Base-by-base conservation (phyloP, 2,797 vertebrate species). In the Chrysocyon brachyurus region DNA sequence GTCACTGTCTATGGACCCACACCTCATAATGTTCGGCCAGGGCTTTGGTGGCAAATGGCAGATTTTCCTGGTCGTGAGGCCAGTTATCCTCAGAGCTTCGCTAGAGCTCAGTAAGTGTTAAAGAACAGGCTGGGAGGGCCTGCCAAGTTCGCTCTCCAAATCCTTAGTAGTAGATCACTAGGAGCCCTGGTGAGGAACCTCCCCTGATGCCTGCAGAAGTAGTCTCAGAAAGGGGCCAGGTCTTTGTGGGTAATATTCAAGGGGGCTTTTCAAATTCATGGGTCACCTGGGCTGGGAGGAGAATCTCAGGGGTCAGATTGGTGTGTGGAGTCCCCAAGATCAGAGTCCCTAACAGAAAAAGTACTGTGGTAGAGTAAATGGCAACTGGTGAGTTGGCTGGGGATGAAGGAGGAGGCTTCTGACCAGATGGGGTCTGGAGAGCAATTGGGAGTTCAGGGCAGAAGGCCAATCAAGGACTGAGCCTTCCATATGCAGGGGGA, bases 401-500 rank as follows among this genome's bases (percentile, higher is more conserved):
- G 57, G 31, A 10, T 61, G 6, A n/a, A 31, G 16, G 36, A 79
- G 10, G 26, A 52, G 26, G 57, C 40, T 54, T 57, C 52, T 56
- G 3, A 0, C 91, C 17, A 14, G 11, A 31, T 6, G 5, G 40
- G 54, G 36, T 26, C 21, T 24, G 26, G 33, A 86, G 54, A 72
- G 8, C 82, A 36, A 4, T 15, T 4, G 46, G 40, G 54, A 94
- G 22, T 40, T n/a, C 12, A 49, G 72, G 49, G 12, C 11, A 17
- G 52, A 66, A 88, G 24, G 46, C 19, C 83, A 40, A 5, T 14
- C 0, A 10, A 79, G 49, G 66, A 31, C 57, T 28, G 56, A 36
- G 61, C 7, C 17, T 26, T 15, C 28, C 6, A 9, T 5, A 17
- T 16, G 10, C 3, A 0, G 2, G 40, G 22, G 17, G 64, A 46